A percentile compares a stretch with the other conserved stretches of the same genome.
Evolutionary conservation across 2,888 invertebrate genomes (phyloP).

Genomic region (Nemapogon koenigi): DNA sequence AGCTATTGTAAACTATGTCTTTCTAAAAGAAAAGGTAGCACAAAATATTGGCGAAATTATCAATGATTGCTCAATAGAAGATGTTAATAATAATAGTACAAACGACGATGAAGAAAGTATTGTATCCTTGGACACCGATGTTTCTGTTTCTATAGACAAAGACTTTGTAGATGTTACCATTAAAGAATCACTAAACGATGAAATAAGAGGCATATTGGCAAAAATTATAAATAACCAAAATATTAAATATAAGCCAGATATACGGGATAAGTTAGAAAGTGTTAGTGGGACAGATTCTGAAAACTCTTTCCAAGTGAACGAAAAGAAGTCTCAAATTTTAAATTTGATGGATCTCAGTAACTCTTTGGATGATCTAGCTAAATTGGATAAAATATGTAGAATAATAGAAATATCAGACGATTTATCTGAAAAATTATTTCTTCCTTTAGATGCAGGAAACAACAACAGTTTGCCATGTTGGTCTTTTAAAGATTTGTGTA

Average conservation of each 20-base stretch:
- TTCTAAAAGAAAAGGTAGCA: too few species aligned
- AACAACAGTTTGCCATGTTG: constrained; percentile 26
- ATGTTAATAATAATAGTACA: too few species aligned
- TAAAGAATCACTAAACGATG: too few species aligned
- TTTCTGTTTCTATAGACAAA: too few species aligned
- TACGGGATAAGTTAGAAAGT: constrained; percentile 52
- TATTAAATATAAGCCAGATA: constrained; percentile 29
- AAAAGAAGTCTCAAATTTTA: constrained; percentile 43
- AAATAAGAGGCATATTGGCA: too few species aligned
- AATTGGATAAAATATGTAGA: constrained; percentile 48
- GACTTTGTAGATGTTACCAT: too few species aligned
- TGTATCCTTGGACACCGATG: too few species aligned
- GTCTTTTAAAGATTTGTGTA: constrained; percentile 53
- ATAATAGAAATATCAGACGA: constrained; percentile 59
- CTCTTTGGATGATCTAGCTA: constrained; percentile 42
- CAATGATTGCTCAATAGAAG: too few species aligned
- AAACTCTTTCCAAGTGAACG: constrained; percentile 37
- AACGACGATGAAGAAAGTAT: too few species aligned
- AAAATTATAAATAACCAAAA: too few species aligned
- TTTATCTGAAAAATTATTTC: constrained; percentile 43
- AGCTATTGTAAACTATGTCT: too few species aligned
- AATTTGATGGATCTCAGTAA: constrained; percentile 39
- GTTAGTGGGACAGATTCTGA: constrained; percentile 39
- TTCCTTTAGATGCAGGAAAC: constrained; percentile 21
- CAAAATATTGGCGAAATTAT: too few species aligned